Base-by-base conservation (phyloP, 1,140 invertebrate genomes). In the Drosophila sucinea region DNA sequence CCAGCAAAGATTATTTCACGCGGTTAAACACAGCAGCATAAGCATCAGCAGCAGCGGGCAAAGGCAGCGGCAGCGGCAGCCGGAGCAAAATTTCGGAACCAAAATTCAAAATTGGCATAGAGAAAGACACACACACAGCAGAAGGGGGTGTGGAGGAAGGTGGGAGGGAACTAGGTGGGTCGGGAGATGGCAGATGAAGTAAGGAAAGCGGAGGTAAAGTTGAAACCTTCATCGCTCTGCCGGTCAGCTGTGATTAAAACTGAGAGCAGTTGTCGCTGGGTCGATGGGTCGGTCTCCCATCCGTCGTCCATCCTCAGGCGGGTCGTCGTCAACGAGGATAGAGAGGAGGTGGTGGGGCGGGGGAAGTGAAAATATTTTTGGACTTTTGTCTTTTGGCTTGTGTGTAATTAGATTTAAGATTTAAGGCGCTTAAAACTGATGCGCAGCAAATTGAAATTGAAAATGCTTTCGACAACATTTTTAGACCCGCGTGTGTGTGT, bases 1-100 rank as follows among this genome's bases (percentile, higher is more conserved):
- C 79, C 84, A 89, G 80, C 84, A 68, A 83, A 89, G 84, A 89
- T 89, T 89, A 89, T 89, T 89, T 89, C 84, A 84, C 80, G 84
- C 85, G 84, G 84, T 89, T 89, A 89, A 84, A 70, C 84, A 89
- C 85, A 84, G 71, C 67, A 70, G 67, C 79, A 79, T 17, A 41
- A 70, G 67, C 77, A 55, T 55, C 54, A 81, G 58, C 55, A 33
- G 61, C 29, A 54, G 30, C 55, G 3, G 55, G 30, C 17, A 17
- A 17, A 17, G 17, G 17, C 17, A 17, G 17, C 17, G 17, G 17
- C 17, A 17, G 58, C 55, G 40, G 61, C 41, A 54, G 30, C 55
- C 7, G 55, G 30, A 57, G 55, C 55, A 70, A 77, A 78, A 64
- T 79, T 63, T 65, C 11, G 23, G 27, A 41, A 56, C 61, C 77